Evolutionary conservation across 2,113 vertebrate species (phyloP), one percentile per base, ranked within the genome.

Genomic region (Heterochromis multidens): DNA sequence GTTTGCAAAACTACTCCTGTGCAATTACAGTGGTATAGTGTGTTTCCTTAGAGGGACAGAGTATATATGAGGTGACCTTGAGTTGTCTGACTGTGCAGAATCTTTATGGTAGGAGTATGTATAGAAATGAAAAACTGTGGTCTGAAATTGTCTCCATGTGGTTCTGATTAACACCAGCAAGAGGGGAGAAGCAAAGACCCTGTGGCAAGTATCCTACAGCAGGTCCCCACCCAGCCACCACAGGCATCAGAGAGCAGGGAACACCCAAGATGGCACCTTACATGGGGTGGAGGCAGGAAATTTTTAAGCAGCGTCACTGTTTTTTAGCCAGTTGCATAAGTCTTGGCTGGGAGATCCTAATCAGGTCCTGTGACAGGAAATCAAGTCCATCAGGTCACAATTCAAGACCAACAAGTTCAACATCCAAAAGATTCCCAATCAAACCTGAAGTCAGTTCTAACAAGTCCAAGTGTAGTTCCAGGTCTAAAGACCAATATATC

Each of bases 101-200:
- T 84, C 76, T 21, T 84, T 80, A 76, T 27, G 12, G 61, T 77
- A 9, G 13, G 54, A 59, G 25, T 86, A 35, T 82, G 33, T 79
- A 16, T 70, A 78, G 35, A 59, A 58, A 89, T 72, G 60, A 70
- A 67, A 77, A 79, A 77, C 54, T 58, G 57, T 82, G 83, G 79
- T 67, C 78, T 77, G 61, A 87, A 92, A 91, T 91, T 29, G 40
- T 80, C 79, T 89, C 81, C 88, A 91, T 89, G 84, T 92, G 90
- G 59, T 33, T 89, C 33, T 79, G 70, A 89, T 91, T 92, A 92
- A 91, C 17, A 7, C 25, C 23, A 82, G 29, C 60, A 56, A 74
- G 31, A 81, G 37, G 49, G 60, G 31, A 23, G 33, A 78, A 52
- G 85, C 56, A 79, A 82, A 83, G 61, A 82, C 56, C 52, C 60